Evolutionary conservation across 2,888 invertebrate genomes (phyloP), one percentile per base, ranked within the genome.

Genomic region (Andrena minutula): DNA sequence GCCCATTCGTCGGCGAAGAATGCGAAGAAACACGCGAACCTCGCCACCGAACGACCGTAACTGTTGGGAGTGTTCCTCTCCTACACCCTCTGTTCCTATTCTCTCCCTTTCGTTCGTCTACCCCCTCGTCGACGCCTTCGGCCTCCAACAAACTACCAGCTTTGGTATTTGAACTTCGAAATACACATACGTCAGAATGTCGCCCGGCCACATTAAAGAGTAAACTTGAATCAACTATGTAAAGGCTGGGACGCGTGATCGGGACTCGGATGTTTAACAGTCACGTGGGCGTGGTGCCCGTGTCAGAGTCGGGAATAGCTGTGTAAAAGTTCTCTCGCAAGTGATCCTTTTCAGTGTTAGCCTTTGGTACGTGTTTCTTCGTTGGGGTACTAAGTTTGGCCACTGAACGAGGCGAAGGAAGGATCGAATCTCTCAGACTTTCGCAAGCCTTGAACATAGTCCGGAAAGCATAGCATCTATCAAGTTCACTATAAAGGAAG

Each of bases 21-120:
- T 84, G 82, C 77, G 68, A 61, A 61, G 63, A 64, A 75, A 79
- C 85, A 88, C 87, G 86, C 84, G 77, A 89, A 60, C 79, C 30
- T 69, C 30, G 47, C 23, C 56, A 49, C 47, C 49, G 69, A 68
- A 74, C 47, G 61, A 71, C 65, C 58, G n/a, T 23, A 6, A 7
- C 56, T 28, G 32, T 76, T 41, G 12, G 1, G 16, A 41, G 4
- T 41, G 41, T 16, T 47, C 47, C 56, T 20, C 58, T 60, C 61
- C 47, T 66, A 56, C 68, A 7, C 58, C 16, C 70, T 56, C 65
- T 70, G 51, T 20, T 26, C 12, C 41, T 32, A 20, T 12, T 23
- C 56, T n/a, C 51, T 20, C 30, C 32, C 32, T 8, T 10, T 49
- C 53, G 20, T n/a, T 35, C 41, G 28, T 23, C 41, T 47, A 6